Evolutionary conservation across 2,113 vertebrate species (phyloP).

Genomic region (Pongo pygmaeus): DNA sequence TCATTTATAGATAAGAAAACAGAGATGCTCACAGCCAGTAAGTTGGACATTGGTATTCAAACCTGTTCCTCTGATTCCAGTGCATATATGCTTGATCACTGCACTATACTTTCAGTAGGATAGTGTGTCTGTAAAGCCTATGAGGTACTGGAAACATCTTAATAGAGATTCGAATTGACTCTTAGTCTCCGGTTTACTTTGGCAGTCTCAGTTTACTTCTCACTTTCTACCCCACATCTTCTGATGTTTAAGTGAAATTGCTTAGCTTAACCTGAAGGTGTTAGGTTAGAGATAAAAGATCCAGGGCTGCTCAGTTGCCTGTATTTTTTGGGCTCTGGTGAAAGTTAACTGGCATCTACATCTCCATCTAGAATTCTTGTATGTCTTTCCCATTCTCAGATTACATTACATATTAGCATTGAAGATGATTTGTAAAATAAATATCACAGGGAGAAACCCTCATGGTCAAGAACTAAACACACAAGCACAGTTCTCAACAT

Average conservation of each 20-base stretch:
- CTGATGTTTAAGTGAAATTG: not conserved
- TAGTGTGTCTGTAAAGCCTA: not conserved
- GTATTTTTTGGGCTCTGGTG: not conserved
- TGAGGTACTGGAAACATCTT: not conserved
- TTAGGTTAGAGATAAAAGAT: not conserved
- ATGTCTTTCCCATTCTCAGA: not conserved
- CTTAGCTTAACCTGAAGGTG: not conserved
- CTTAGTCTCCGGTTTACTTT: not conserved
- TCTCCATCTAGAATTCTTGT: conserved; percentile 27
- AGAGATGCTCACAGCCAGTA: not conserved
- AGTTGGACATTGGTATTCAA: not conserved
- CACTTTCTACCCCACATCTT: not conserved
- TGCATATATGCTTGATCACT: too few relatives aligned
- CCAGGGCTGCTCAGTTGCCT: not conserved
- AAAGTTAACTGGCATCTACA: conserved; percentile 48
- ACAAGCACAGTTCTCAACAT: conserved; percentile 23
- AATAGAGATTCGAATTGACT: not conserved
- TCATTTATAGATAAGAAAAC: not conserved
- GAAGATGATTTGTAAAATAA: conserved; percentile 73
- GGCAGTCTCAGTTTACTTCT: not conserved
- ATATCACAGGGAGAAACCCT: conserved; percentile 44
- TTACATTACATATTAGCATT: conserved; percentile 60
- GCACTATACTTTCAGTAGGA: not conserved
- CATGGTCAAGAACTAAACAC: conserved; percentile 65
- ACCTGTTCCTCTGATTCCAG: not conserved